phyloP scores from a whole-genome alignment of 2,113 vertebrate species.

The Myiozetetes cayanensis region DNA sequence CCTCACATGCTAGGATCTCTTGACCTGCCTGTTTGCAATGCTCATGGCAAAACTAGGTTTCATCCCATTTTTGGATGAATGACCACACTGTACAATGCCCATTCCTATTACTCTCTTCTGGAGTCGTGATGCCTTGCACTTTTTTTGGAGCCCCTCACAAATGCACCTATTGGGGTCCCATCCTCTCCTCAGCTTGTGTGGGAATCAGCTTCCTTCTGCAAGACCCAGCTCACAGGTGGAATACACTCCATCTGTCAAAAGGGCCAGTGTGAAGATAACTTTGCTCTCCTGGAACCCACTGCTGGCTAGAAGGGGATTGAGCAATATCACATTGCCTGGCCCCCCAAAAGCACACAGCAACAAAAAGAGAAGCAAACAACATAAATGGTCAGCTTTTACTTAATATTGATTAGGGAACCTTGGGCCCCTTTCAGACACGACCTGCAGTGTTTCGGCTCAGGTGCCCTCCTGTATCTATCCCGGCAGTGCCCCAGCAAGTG shows the following conservation, averaged over 20 bases:
- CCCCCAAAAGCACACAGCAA: neutral
- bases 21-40: neutral
- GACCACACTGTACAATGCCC: neutral
- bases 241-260: neutral
- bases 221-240: neutral
- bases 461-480: neutral
- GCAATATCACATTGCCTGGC: fast-evolving
- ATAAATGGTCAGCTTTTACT: neutral
- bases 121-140: neutral
- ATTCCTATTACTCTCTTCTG: neutral
- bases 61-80: neutral
- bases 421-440: neutral
- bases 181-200: neutral
- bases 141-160: neutral
- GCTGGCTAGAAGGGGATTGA: neutral
- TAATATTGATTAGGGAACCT: too few species aligned
- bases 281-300: neutral
- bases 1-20: neutral
- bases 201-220: fast-evolving
- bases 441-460: neutral
- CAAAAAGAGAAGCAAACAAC: neutral
- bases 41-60: neutral
- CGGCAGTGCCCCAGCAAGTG: fast-evolving
- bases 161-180: fast-evolving
- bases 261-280: neutral